These are phyloP conservation scores for Xylota segnis DNA, from an alignment of 2,888 invertebrate species.

Conservation along the genomic window DNA sequence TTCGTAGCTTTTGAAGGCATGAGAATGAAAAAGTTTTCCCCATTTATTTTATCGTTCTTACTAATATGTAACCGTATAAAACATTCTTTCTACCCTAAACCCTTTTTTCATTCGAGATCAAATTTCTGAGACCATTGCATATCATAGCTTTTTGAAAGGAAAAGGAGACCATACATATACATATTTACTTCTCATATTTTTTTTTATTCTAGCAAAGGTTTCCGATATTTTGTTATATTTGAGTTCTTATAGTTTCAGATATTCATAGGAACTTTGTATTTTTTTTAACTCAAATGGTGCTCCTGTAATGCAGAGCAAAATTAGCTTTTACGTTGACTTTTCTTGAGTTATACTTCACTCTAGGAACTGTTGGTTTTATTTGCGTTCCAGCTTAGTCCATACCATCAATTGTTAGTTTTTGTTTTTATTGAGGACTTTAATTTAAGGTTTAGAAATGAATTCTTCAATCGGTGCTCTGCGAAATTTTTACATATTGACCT, in stretches of 20 bases:
- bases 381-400: slow-evolving; percentile 58
- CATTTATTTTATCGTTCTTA: slow-evolving; percentile 56
- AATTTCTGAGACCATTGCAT: slow-evolving; percentile 45
- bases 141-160: slow-evolving; percentile 54
- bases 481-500: slow-evolving; percentile 23
- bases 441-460: slow-evolving; percentile 12
- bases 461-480: slow-evolving; percentile 19
- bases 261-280: slow-evolving; percentile 10
- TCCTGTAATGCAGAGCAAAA: slow-evolving; percentile 1
- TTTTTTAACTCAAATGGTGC: slow-evolving; percentile 7
- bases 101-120: slow-evolving; percentile 35
- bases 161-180: slow-evolving; percentile 5
- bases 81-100: slow-evolving; percentile 12
- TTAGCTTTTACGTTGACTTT: slow-evolving; percentile 25
- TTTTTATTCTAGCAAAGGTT: slow-evolving; percentile 13
- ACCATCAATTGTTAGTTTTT: slow-evolving; percentile 41
- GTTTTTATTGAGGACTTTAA: slow-evolving; percentile 4
- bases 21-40: slow-evolving; percentile 68
- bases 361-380: slow-evolving; percentile 53
- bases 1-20: slow-evolving; percentile 69
- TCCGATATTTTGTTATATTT: neutral
- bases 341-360: slow-evolving; percentile 32
- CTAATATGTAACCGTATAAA: slow-evolving; percentile 50
- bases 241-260: slow-evolving; percentile 28
- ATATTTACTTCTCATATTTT: neutral